These are phyloP conservation scores for Acleris laterana DNA, from an alignment of 2,888 invertebrate genomes.

Conservation along the genomic window DNA sequence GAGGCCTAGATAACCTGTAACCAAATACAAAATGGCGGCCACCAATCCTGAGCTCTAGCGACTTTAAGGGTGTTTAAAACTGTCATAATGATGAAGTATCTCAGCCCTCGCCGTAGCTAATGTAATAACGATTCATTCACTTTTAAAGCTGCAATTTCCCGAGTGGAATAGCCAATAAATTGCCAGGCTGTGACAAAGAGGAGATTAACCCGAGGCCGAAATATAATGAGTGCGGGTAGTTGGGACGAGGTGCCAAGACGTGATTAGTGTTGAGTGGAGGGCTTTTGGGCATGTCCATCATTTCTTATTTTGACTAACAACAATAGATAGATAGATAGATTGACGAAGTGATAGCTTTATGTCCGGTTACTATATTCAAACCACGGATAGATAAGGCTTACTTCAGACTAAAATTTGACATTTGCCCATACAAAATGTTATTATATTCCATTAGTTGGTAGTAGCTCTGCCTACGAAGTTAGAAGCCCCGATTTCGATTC, in stretches of 20 bases:
- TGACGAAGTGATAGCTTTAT: too few relatives aligned
- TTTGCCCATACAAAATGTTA: too few relatives aligned
- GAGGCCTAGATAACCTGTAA: background rate
- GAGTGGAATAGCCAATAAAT: constrained; percentile 35
- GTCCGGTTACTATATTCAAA: too few relatives aligned
- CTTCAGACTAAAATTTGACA: too few relatives aligned
- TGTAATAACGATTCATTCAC: constrained; percentile 36
- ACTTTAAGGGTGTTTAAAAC: constrained; percentile 13
- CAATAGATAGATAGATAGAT: too few relatives aligned
- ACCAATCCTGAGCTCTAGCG: constrained; percentile 1
- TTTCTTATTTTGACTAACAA: too few relatives aligned
- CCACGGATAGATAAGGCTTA: too few relatives aligned
- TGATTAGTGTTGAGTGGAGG: background rate
- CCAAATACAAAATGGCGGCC: constrained; percentile 11
- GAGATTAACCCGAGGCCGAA: constrained; percentile 22
- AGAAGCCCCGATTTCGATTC: too few relatives aligned
- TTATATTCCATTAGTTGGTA: too few relatives aligned
- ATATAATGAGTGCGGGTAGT: constrained; percentile 16
- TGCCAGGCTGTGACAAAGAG: constrained; percentile 32
- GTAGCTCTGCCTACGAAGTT: too few relatives aligned
- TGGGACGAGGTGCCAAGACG: background rate
- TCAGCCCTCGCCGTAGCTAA: constrained; percentile 20
- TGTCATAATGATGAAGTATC: constrained; percentile 33
- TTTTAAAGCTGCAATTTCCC: constrained; percentile 37
- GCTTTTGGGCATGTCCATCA: too few relatives aligned